A percentile compares a stretch with the other conserved stretches of the same genome.
Conservation (phyloP, 2,888 invertebrate species). For the Epinotia ramella region DNA sequence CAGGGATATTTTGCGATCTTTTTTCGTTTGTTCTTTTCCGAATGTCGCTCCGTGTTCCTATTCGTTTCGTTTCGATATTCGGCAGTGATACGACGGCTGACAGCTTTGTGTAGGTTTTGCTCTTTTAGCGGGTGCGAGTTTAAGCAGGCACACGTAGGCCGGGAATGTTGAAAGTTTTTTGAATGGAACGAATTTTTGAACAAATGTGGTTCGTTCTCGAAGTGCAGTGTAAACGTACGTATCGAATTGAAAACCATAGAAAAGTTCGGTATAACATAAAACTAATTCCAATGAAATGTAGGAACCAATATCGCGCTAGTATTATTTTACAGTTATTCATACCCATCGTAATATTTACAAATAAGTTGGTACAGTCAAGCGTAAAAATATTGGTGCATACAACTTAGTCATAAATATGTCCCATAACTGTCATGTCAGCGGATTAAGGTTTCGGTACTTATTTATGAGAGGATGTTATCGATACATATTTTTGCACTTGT, state of each 20-base stretch:
- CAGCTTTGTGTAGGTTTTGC: conserved; percentile 51
- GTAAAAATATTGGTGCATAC: too few relatives aligned
- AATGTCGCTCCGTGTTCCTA: conserved; percentile 57
- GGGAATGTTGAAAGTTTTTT: conserved; percentile 33
- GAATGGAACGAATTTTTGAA: conserved; percentile 29
- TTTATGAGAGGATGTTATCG: too few relatives aligned
- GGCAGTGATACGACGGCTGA: conserved; percentile 58
- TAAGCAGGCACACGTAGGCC: conserved; percentile 38
- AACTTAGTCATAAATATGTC: too few relatives aligned
- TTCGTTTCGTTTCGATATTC: conserved; percentile 70
- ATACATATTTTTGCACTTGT: too few relatives aligned
- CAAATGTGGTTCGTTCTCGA: conserved; percentile 2
- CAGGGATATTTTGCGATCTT: conserved; percentile 68
- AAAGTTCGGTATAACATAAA: neutral
- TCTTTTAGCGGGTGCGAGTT: conserved; percentile 48
- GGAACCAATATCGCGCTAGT: neutral
- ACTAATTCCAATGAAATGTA: neutral
- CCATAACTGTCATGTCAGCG: too few relatives aligned
- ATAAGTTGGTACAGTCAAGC: too few relatives aligned
- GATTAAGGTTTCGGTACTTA: too few relatives aligned
- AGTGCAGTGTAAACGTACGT: neutral
- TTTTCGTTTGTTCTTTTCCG: conserved; percentile 63
- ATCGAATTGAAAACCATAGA: neutral
- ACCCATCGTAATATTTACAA: too few relatives aligned
- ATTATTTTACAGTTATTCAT: neutral